Evolutionary conservation across 53 echinoderm and acorn worm species (phyloP).

Genomic region (Holothuria scabra): DNA sequence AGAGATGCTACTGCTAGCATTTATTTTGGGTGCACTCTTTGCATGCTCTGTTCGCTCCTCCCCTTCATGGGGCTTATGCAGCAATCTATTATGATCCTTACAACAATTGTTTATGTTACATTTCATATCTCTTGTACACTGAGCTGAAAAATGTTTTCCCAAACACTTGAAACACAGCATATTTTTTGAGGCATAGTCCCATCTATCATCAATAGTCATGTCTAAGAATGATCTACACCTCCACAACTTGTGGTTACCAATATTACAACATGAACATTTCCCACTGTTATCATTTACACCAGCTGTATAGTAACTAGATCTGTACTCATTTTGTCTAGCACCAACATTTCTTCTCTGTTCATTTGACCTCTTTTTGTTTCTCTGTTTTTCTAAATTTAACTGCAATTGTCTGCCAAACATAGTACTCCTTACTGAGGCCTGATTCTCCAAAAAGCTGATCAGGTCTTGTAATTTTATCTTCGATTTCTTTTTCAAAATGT

Average conservation of each 20-base stretch:
- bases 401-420: conserved; percentile 41
- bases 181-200: conserved; percentile 31
- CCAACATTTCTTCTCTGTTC: not conserved
- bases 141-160: conserved; percentile 18
- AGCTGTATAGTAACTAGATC: not conserved
- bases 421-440: conserved; percentile 34
- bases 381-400: conserved; percentile 20
- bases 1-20: conserved; percentile 5
- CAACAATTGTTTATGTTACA: conserved; percentile 24
- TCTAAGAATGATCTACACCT: not conserved
- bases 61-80: conserved; percentile 20
- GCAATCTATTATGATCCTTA: conserved; percentile 43
- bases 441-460: conserved; percentile 6
- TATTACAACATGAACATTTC: no score
- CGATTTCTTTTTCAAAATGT: conserved; percentile 2
- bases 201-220: conserved; percentile 21
- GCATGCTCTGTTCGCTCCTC: not conserved
- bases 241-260: conserved; percentile 36
- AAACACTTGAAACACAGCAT: conserved; percentile 51
- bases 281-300: not conserved
- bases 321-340: not conserved
- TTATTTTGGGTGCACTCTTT: not conserved
- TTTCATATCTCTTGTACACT: conserved; percentile 35
- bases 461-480: conserved; percentile 21
- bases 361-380: not conserved